Percentiles rank a stretch among this genome's conserved stretches.
Evolutionary conservation across 1,140 invertebrate genomes (phyloP).

Genomic region (Thaumetopoea pityocampa): DNA sequence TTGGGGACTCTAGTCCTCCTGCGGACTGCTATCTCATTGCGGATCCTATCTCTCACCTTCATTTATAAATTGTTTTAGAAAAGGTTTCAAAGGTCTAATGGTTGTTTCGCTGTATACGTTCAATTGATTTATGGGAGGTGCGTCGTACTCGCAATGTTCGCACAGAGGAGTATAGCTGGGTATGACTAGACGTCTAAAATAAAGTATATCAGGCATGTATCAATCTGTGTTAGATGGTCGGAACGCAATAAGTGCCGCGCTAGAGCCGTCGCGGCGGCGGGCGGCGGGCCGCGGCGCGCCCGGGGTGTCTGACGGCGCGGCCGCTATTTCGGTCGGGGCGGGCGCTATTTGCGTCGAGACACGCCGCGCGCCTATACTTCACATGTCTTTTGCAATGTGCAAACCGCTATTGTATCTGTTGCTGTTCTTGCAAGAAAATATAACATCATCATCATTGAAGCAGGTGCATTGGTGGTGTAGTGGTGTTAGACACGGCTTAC

Average conservation of each 20-base stretch:
- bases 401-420: constrained; percentile 31
- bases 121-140: no score
- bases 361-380: constrained; percentile 34
- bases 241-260: constrained; percentile 21
- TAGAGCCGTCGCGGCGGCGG: constrained; percentile 7
- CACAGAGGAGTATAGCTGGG: constrained; percentile 1
- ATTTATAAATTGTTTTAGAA: no score
- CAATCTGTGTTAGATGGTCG: constrained; percentile 14
- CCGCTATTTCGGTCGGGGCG: constrained; percentile 56
- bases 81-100: no score
- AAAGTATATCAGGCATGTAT: constrained; percentile 14
- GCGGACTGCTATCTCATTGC: no score
- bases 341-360: constrained; percentile 60
- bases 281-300: constrained; percentile 25
- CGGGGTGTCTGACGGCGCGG: constrained; percentile 58
- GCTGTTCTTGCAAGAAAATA: constrained; percentile 15
- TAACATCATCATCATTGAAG: not conserved
- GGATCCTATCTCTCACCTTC: no score
- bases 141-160: no score
- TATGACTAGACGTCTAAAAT: constrained; percentile 6
- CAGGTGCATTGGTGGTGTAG: no score
- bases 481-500: no score
- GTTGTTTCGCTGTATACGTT: no score
- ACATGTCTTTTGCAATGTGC: constrained; percentile 41
- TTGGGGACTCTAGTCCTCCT: no score